phyloP scores from a whole-genome alignment of 1,140 invertebrate genomes.

The Drosophila eugracilis region DNA sequence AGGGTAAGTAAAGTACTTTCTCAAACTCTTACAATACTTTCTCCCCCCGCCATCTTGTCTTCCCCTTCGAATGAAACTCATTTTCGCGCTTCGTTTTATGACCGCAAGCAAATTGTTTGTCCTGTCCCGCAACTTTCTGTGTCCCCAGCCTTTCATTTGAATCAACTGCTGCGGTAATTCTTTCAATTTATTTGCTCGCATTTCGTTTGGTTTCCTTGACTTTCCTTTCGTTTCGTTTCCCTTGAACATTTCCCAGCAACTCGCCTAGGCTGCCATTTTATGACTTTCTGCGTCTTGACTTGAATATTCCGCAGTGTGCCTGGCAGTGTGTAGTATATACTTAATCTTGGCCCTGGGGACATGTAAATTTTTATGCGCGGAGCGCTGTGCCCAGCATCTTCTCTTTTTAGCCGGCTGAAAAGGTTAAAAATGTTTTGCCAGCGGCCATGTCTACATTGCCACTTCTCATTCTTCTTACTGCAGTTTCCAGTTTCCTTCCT shows the following conservation, averaged over 20 bases:
- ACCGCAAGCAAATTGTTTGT: conserved; percentile 83
- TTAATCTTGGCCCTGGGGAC: conserved; percentile 84
- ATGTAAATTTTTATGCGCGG: conserved; percentile 84
- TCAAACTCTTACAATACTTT: not conserved
- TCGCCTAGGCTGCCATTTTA: conserved; percentile 51
- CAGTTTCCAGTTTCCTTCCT: not conserved
- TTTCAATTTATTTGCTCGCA: conserved; percentile 80
- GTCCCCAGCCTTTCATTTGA: conserved; percentile 72
- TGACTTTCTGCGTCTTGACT: conserved; percentile 62
- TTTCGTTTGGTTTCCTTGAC: conserved; percentile 54
- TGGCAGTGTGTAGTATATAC: conserved; percentile 71
- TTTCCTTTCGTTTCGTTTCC: conserved; percentile 2
- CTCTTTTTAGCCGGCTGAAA: conserved; percentile 44
- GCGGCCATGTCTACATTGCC: conserved; percentile 78
- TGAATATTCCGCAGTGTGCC: conserved; percentile 21
- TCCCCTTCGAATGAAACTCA: conserved; percentile 48
- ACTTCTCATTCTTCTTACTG: conserved; percentile 71
- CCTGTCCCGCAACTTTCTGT: conserved; percentile 46
- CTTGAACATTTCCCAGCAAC: conserved; percentile 2
- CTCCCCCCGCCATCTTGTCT: not conserved
- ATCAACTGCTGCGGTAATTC: conserved; percentile 83
- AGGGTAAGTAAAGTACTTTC: conserved; percentile 82
- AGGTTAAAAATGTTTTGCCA: conserved; percentile 69
- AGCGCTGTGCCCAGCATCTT: conserved; percentile 15
- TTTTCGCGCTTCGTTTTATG: conserved; percentile 78